Conservation (phyloP, 2,797 vertebrate genomes). For the Champsocephalus gunnari region DNA sequence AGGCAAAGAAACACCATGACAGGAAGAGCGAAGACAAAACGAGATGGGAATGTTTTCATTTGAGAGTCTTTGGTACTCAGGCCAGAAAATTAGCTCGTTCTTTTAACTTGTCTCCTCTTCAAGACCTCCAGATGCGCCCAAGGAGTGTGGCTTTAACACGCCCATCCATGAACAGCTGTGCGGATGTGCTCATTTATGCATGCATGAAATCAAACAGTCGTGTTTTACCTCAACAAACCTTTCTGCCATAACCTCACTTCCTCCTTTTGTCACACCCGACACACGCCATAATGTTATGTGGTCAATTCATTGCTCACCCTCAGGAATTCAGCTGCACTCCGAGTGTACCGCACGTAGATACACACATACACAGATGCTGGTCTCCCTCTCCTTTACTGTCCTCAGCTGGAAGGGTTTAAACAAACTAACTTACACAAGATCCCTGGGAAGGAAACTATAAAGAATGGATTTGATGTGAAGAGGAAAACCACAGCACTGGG, state of each 20-base stretch:
- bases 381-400: slow-evolving; percentile 62
- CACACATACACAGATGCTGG: slow-evolving; percentile 43
- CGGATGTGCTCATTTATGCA: slow-evolving; percentile 60
- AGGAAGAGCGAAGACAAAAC: slow-evolving; percentile 32
- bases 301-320: slow-evolving; percentile 72
- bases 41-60: slow-evolving; percentile 66
- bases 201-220: slow-evolving; percentile 57
- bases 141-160: slow-evolving; percentile 90
- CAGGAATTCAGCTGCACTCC: slow-evolving; percentile 64
- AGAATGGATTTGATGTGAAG: slow-evolving; percentile 71
- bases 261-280: slow-evolving; percentile 62
- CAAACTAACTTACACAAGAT: slow-evolving; percentile 47
- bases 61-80: slow-evolving; percentile 65
- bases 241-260: slow-evolving; percentile 36
- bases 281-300: slow-evolving; percentile 74
- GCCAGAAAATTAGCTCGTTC: slow-evolving; percentile 71
- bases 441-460: slow-evolving; percentile 72
- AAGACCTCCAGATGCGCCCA: slow-evolving; percentile 89
- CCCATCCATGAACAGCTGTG: slow-evolving; percentile 87
- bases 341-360: slow-evolving; percentile 55
- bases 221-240: slow-evolving; percentile 64
- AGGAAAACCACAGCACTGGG: slow-evolving; percentile 73
- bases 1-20: slow-evolving; percentile 32
- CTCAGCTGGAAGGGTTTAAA: slow-evolving; percentile 76
- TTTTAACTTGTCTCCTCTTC: slow-evolving; percentile 83